These are phyloP conservation scores for Rhinoraja longicauda DNA, from an alignment of 2,797 vertebrate genomes.

Conservation along the genomic window DNA sequence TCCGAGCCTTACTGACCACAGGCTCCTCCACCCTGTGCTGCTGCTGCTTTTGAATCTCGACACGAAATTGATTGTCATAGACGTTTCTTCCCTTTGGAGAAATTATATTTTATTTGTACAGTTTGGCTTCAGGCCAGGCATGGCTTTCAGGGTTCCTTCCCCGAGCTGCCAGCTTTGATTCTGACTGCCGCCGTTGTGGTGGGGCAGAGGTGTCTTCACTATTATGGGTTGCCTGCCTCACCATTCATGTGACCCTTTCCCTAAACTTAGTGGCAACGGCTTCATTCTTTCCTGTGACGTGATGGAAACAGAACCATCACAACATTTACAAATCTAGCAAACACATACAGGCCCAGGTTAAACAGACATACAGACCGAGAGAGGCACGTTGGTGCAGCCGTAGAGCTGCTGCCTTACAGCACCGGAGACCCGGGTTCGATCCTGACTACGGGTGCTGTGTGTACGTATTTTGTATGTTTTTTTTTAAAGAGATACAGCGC, in stretches of 20 bases:
- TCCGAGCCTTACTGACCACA: background rate
- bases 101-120: background rate
- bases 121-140: background rate
- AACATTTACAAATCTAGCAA: no score
- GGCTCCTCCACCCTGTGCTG: background rate
- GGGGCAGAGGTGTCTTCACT: background rate
- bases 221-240: background rate
- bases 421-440: no score
- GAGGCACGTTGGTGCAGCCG: no score
- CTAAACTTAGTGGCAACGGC: background rate
- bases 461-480: no score
- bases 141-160: background rate
- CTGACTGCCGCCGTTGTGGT: background rate
- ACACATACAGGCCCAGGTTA: no score
- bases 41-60: background rate
- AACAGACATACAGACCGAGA: no score
- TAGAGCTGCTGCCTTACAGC: no score
- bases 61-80: background rate
- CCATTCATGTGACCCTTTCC: background rate
- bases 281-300: background rate
- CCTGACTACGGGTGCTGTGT: no score
- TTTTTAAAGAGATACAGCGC: no score
- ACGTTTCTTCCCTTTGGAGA: background rate
- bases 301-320: background rate
- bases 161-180: background rate